Conservation (phyloP, 1,140 invertebrate species). For the Kradibia gibbosae region DNA sequence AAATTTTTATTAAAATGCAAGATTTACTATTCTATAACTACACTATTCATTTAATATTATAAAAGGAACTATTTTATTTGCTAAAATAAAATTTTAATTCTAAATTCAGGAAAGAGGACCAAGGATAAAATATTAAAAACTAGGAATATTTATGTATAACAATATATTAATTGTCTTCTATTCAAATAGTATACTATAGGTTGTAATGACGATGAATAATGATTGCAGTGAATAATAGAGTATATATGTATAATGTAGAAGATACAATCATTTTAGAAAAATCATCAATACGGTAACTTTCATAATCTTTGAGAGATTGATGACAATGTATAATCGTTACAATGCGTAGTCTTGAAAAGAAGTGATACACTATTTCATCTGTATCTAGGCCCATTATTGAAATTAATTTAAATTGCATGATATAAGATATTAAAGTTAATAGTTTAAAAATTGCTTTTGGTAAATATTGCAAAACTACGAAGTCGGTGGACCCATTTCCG, state of each 20-base stretch:
- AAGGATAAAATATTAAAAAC: slow-evolving; percentile 18
- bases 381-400: slow-evolving; percentile 43
- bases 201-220: slow-evolving; percentile 54
- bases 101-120: slow-evolving; percentile 14
- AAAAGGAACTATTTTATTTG: not conserved
- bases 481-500: slow-evolving; percentile 50
- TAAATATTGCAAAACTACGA: slow-evolving; percentile 49
- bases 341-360: slow-evolving; percentile 42
- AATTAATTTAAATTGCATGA: slow-evolving; percentile 33
- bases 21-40: not conserved
- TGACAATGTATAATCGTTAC: slow-evolving; percentile 45
- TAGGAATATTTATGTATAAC: slow-evolving; percentile 51
- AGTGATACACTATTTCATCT: slow-evolving; percentile 1
- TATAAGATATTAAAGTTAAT: slow-evolving; percentile 38
- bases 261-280: slow-evolving; percentile 49
- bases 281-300: slow-evolving; percentile 52
- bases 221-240: slow-evolving; percentile 46
- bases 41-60: not conserved
- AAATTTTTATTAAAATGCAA: not conserved
- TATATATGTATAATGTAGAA: slow-evolving; percentile 47
- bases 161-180: slow-evolving; percentile 62
- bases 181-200: slow-evolving; percentile 57
- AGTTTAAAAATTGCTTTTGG: slow-evolving; percentile 43
- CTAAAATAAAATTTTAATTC: not conserved
- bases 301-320: slow-evolving; percentile 49